These are phyloP conservation scores for Acyrthosiphon pisum DNA, from an alignment of 1,140 invertebrate genomes.

Conservation along the genomic window DNA sequence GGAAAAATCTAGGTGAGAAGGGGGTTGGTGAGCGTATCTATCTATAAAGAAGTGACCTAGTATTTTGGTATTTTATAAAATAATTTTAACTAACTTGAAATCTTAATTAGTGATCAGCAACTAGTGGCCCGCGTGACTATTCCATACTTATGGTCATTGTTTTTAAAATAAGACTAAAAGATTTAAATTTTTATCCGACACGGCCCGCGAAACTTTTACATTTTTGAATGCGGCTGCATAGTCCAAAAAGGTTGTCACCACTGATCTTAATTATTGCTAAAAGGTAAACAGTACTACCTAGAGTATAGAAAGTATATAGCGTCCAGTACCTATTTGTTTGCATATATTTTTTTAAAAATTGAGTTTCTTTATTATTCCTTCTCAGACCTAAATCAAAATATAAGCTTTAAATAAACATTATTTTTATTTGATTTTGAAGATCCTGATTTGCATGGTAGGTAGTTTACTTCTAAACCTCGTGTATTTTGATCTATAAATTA, in stretches of 20 bases:
- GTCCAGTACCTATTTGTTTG: too few species aligned
- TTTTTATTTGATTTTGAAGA: neutral
- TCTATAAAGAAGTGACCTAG: too few species aligned
- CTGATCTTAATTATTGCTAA: neutral
- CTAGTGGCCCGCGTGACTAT: too few species aligned
- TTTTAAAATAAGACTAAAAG: too few species aligned
- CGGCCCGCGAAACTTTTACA: too few species aligned
- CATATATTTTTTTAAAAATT: too few species aligned
- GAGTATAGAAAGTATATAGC: neutral
- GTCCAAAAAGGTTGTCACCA: too few species aligned
- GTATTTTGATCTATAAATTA: neutral
- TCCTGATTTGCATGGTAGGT: neutral
- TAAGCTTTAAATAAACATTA: neutral
- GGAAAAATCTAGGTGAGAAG: neutral
- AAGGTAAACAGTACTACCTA: neutral
- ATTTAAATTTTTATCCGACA: too few species aligned
- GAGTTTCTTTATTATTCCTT: neutral
- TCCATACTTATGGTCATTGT: too few species aligned
- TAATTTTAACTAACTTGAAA: neutral
- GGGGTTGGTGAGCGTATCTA: neutral
- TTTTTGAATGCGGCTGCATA: too few species aligned
- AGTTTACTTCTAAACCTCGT: neutral
- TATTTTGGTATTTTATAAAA: neutral
- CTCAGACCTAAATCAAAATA: neutral
- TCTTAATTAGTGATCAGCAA: too few species aligned